Evolutionary conservation across 2,113 vertebrate genomes (phyloP).

Genomic region (Anolis carolinensis): DNA sequence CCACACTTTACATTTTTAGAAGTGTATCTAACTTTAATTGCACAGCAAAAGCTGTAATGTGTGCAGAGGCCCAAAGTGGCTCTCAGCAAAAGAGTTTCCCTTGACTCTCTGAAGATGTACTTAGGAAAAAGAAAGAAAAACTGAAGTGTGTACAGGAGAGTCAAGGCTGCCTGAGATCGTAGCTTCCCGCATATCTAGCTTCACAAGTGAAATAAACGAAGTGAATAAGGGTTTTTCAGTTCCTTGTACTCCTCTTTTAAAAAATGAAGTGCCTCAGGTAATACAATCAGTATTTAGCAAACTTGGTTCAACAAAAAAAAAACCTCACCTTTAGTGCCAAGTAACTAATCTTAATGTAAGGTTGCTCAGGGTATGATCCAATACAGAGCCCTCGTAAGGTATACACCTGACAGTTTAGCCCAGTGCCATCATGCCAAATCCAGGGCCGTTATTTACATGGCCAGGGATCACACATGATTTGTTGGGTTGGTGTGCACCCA

Average conservation of each 20-base stretch:
- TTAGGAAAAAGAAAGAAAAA: slow-evolving; percentile 39
- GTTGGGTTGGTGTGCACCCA: too few species aligned
- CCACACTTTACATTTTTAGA: background rate
- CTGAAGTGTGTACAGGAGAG: background rate
- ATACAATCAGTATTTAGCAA: slow-evolving; percentile 37
- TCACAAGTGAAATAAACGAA: background rate
- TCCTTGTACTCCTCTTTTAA: slow-evolving; percentile 14
- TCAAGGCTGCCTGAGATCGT: background rate
- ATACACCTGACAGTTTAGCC: too few species aligned
- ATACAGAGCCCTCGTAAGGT: background rate
- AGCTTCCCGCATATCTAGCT: background rate
- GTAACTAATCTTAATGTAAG: accelerated
- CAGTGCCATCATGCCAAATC: too few species aligned
- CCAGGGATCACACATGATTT: too few species aligned
- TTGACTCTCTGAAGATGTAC: slow-evolving; percentile 28
- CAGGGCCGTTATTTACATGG: too few species aligned
- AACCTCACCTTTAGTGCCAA: background rate
- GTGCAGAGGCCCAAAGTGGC: background rate
- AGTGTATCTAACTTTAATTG: background rate
- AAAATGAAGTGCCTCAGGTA: slow-evolving; percentile 10
- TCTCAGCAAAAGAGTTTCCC: background rate
- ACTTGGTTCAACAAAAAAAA: background rate
- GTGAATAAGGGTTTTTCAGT: background rate
- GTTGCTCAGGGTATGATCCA: background rate
- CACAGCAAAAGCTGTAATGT: background rate